Evolutionary conservation across 2,888 invertebrate genomes (phyloP), one percentile per base, ranked within the genome.

Genomic region (Ariolimax columbianus): DNA sequence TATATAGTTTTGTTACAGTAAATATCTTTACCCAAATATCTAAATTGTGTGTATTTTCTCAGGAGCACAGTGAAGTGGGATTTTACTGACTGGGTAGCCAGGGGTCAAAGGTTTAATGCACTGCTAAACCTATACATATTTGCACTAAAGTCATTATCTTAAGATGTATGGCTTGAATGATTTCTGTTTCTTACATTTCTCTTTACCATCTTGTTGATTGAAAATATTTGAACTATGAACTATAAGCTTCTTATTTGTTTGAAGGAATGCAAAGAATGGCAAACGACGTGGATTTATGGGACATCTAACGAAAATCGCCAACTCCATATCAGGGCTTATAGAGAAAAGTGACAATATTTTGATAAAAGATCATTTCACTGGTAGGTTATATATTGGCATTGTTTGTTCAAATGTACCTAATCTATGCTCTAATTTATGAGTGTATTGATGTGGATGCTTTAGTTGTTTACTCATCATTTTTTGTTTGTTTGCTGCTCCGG

Each of bases 241-340:
- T 6, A 17, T 23, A n/a, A 63, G n/a, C 7, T 63, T 63, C 4
- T 63, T 75, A 73, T 79, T 36, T 70, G 3, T 11, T 82, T 88
- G 14, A 85, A 91, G 91, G 82, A 85, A 81, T 84, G 75, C 89
- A 86, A 90, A 90, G 68, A 87, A 86, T 73, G 91, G 91, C 55
- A 88, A 88, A 84, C 87, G 96, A 88, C 93, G 94, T 89, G 96
- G 95, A 19, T 95, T 95, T 94, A 96, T 96, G 96, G 96, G 96
- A 11, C 96, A 96, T 94, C 94, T 96, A 91, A 94, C 95, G 36
- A 94, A 94, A 91, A 94, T 95, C 87, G 95, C 95, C 73, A 95
- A 95, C 91, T 93, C 94, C 86, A 91, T 95, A 83, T 93, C 93
- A 59, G 92, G 93, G 86, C 93, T 93, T 88, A 88, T 92, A 84